These are phyloP conservation scores for Actinemys pallida DNA, from an alignment of 2,113 vertebrate genomes.

Conservation along the genomic window DNA sequence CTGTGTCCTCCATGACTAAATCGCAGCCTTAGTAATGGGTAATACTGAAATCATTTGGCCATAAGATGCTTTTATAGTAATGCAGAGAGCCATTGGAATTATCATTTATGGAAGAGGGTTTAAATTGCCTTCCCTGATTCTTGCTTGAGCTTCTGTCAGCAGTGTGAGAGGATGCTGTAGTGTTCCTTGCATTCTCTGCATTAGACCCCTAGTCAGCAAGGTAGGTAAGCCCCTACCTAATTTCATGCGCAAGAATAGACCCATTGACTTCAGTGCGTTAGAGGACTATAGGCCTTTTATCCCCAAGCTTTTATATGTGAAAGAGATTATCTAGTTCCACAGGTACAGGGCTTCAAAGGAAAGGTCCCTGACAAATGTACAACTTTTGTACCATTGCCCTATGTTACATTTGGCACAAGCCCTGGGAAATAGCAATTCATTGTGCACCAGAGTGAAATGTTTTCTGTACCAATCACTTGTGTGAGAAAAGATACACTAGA, in stretches of 20 bases:
- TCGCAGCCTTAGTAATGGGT: neutral
- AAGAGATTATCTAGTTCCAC: rapidly evolving
- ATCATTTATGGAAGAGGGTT: neutral
- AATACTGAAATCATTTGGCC: neutral
- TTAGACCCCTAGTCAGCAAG: neutral
- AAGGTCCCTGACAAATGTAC: rapidly evolving
- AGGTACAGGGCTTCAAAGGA: rapidly evolving
- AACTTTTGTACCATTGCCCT: rapidly evolving
- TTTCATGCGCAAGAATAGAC: neutral
- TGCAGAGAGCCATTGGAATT: neutral
- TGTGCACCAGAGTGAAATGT: neutral
- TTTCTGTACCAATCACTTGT: neutral
- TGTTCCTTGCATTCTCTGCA: neutral
- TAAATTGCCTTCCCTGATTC: neutral
- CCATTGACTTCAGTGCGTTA: neutral
- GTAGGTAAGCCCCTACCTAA: neutral
- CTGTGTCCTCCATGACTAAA: no score
- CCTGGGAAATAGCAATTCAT: neutral
- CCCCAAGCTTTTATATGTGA: neutral
- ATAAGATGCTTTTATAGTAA: neutral
- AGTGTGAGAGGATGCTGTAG: neutral
- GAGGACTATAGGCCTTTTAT: rapidly evolving
- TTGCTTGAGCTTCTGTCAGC: neutral
- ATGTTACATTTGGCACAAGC: neutral
- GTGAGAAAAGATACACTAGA: neutral